Evolutionary conservation across 2,113 vertebrate genomes (phyloP).

Genomic region (Perca fluviatilis): DNA sequence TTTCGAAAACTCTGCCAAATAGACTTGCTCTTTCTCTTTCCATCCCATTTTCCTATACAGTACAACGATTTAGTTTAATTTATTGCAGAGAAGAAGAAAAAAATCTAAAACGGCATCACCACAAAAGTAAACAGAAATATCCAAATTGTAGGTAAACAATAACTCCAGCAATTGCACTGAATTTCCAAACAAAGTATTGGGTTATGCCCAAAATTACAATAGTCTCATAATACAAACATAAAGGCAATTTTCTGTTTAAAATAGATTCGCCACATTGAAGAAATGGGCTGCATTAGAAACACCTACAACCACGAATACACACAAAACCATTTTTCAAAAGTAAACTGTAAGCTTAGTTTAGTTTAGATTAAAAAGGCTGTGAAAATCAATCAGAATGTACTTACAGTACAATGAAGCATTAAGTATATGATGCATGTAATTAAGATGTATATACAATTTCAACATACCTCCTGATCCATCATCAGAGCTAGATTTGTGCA

Average conservation of each 20-base stretch:
- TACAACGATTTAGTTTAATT: neutral
- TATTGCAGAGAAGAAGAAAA: neutral
- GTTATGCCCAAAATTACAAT: neutral
- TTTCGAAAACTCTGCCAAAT: conserved; percentile 98
- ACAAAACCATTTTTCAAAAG: neutral
- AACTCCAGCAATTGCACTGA: neutral
- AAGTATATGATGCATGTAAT: neutral
- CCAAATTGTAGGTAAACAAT: neutral
- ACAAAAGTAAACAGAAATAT: neutral
- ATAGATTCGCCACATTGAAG: neutral
- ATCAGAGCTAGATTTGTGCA: conserved; percentile 95
- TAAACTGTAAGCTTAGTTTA: neutral
- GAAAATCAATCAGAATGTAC: neutral
- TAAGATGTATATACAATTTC: neutral
- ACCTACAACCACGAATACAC: neutral
- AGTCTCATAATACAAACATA: neutral
- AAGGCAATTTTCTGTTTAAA: neutral
- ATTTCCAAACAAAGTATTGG: neutral
- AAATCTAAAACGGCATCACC: neutral
- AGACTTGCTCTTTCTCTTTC: conserved; percentile 96
- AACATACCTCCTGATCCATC: conserved; percentile 92
- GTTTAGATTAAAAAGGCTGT: neutral
- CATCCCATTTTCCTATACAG: conserved; percentile 89
- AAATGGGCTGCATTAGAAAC: neutral
- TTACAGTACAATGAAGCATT: neutral